Percentiles rank a stretch among this genome's conserved stretches.
Conservation (phyloP, 2,888 invertebrate species). For the Celastrina argiolus region DNA sequence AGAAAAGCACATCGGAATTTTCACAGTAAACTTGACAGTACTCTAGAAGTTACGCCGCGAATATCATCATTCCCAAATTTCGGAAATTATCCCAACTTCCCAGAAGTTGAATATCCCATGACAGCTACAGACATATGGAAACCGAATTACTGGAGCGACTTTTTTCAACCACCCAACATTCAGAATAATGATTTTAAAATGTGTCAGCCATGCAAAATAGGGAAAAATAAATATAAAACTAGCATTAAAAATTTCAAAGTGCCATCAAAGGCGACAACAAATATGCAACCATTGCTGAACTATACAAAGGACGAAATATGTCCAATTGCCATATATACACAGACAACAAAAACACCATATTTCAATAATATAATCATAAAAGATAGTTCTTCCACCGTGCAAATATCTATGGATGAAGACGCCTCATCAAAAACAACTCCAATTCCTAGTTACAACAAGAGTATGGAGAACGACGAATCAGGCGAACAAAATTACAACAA, state of each 20-base stretch:
- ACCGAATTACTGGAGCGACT: slow-evolving; percentile 48
- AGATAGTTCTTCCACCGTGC: not conserved
- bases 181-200: not conserved
- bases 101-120: slow-evolving; percentile 59
- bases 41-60: slow-evolving; percentile 25
- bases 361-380: not conserved
- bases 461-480: not conserved
- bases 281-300: not conserved
- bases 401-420: not conserved
- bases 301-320: not conserved
- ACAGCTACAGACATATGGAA: slow-evolving; percentile 51
- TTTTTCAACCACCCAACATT: not conserved
- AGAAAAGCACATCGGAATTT: slow-evolving; percentile 2
- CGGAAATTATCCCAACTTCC: slow-evolving; percentile 43
- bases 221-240: not conserved
- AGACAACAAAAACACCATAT: not conserved
- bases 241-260: not conserved
- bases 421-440: not conserved
- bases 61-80: slow-evolving; percentile 31
- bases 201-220: not conserved
- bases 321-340: not conserved
- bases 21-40: not conserved
- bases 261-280: not conserved
- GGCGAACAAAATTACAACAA: not conserved
- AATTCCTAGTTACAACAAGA: not conserved